A percentile compares a stretch with the other conserved stretches of the same genome.
These are phyloP conservation scores for Nixonia krombeini DNA, from an alignment of 1,140 invertebrate genomes.

Conservation along the genomic window DNA sequence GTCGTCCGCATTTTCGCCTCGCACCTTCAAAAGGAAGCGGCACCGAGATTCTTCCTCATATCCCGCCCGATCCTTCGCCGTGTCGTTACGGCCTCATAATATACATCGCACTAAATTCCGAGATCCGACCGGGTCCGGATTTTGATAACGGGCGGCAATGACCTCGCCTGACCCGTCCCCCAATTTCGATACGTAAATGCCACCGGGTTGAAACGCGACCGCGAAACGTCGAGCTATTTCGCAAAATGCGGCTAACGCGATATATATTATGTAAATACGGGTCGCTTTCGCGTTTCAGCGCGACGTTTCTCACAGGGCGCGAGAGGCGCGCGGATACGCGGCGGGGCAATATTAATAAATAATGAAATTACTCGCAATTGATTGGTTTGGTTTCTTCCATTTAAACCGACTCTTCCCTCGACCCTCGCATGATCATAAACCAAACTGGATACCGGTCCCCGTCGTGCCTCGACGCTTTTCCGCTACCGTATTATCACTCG, in stretches of 20 bases:
- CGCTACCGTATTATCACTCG: constrained; percentile 48
- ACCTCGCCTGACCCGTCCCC: too few relatives aligned
- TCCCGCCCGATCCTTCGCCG: constrained; percentile 23
- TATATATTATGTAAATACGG: too few relatives aligned
- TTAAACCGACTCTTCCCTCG: constrained; percentile 43
- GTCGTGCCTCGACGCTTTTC: constrained; percentile 48
- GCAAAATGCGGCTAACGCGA: too few relatives aligned
- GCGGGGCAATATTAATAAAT: constrained; percentile 45
- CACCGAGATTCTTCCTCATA: constrained; percentile 37
- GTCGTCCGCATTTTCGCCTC: constrained; percentile 26
- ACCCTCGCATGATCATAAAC: constrained; percentile 43
- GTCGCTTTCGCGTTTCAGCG: too few relatives aligned
- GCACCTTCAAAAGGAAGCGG: constrained; percentile 46
- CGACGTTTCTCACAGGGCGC: too few relatives aligned
- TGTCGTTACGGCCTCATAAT: constrained; percentile 40
- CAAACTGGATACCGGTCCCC: constrained; percentile 49
- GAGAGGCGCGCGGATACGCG: too few relatives aligned
- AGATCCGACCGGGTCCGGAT: too few relatives aligned
- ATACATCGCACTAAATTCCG: too few relatives aligned
- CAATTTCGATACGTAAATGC: too few relatives aligned
- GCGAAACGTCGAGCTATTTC: too few relatives aligned
- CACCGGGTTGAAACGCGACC: too few relatives aligned
- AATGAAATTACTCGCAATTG: constrained; percentile 51
- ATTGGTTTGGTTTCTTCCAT: constrained; percentile 49
- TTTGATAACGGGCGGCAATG: too few relatives aligned